phyloP scores from a whole-genome alignment of 2,888 invertebrate species.

The Lordiphosa fenestrarum region DNA sequence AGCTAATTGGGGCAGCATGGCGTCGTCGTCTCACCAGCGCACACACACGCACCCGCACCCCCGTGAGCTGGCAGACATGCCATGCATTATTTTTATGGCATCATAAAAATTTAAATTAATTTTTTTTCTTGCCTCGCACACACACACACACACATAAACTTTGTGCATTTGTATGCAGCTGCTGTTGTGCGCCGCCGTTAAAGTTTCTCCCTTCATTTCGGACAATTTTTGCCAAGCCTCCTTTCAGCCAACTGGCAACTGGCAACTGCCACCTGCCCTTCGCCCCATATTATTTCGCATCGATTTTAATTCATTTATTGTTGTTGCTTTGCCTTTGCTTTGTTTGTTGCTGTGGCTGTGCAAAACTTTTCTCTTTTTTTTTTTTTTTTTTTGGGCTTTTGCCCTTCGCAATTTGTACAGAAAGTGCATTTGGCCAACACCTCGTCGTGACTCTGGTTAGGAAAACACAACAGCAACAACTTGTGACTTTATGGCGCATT shows the following conservation, averaged over 20 bases:
- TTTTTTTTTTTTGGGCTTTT: constrained; percentile 3
- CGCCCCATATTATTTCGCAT: constrained; percentile 14
- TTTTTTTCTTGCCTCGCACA: constrained; percentile 38
- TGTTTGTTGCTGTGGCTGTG: constrained; percentile 6
- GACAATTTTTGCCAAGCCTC: constrained; percentile 17
- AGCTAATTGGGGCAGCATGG: constrained; percentile 60
- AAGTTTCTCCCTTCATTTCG: constrained; percentile 40
- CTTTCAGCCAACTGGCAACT: constrained; percentile 4
- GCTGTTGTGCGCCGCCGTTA: constrained; percentile 18
- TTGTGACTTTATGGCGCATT: constrained; percentile 23
- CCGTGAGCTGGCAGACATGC: constrained; percentile 29
- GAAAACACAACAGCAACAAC: too few species aligned
- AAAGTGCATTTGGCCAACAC: neutral
- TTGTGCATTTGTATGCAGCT: constrained; percentile 49
- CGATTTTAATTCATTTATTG: constrained; percentile 50
- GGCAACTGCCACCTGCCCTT: neutral
- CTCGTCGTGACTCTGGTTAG: neutral
- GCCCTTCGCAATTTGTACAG: neutral
- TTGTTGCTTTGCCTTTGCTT: constrained; percentile 16
- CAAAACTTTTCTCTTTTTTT: constrained; percentile 13
- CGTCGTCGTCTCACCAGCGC: constrained; percentile 24
- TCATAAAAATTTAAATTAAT: constrained; percentile 71
- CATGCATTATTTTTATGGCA: constrained; percentile 68
- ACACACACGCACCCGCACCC: constrained; percentile 8
- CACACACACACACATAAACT: constrained; percentile 9